A percentile compares a stretch with the other conserved stretches of the same genome.
Evolutionary conservation across 2,113 vertebrate genomes (phyloP).

Genomic region (Naja naja): DNA sequence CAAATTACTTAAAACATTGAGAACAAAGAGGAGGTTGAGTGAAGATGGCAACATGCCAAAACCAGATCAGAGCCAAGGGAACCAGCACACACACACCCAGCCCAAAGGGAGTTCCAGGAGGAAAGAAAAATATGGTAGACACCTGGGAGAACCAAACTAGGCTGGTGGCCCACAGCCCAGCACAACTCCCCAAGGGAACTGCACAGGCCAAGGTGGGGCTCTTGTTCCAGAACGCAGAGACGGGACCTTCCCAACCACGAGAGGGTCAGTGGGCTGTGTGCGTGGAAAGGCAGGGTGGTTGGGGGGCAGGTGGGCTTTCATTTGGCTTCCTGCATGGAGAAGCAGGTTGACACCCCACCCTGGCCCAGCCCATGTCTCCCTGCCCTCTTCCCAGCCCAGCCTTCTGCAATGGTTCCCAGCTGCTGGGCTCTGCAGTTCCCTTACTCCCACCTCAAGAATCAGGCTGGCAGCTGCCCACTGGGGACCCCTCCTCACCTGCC

Average conservation of each 20-base stretch:
- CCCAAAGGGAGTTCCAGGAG: background rate
- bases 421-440: background rate
- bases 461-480: background rate
- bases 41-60: background rate
- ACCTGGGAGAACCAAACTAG: background rate
- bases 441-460: background rate
- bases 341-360: background rate
- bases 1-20: background rate
- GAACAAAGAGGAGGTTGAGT: background rate
- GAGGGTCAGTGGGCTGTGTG: background rate
- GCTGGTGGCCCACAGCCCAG: background rate
- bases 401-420: background rate
- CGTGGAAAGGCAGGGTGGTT: background rate
- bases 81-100: too few relatives aligned
- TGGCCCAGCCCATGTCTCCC: rapidly evolving
- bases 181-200: too few relatives aligned
- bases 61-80: background rate
- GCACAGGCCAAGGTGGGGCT: background rate
- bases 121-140: background rate
- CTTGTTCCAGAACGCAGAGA: background rate
- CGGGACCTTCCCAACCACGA: background rate
- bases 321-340: background rate
- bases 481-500: background rate
- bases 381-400: background rate
- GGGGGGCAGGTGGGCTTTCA: background rate